These are phyloP conservation scores for Orchesella flavescens DNA, from an alignment of 2,888 invertebrate genomes.

Conservation along the genomic window DNA sequence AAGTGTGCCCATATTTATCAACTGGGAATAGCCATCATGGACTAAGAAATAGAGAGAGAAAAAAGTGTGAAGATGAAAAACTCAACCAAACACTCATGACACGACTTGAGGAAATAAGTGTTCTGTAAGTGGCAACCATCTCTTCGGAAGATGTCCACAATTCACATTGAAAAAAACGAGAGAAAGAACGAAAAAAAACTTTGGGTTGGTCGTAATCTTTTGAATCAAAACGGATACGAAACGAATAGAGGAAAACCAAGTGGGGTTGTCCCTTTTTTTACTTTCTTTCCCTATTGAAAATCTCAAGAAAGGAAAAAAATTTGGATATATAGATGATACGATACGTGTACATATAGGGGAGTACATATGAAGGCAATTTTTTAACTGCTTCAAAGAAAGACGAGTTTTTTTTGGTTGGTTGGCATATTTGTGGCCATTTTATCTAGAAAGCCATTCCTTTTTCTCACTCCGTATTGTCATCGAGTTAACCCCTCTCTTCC, in stretches of 20 bases:
- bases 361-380: constrained; percentile 7
- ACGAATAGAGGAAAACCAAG: background rate
- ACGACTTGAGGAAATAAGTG: constrained; percentile 15
- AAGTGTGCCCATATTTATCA: constrained; percentile 20
- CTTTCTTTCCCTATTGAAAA: constrained; percentile 40
- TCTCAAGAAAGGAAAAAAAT: constrained; percentile 17
- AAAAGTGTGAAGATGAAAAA: constrained; percentile 30
- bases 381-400: background rate
- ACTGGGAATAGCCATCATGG: constrained; percentile 10
- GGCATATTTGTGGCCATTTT: constrained; percentile 66
- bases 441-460: constrained; percentile 60
- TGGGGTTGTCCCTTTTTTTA: background rate
- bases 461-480: constrained; percentile 31
- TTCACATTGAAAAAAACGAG: constrained; percentile 2
- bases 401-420: background rate
- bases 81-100: background rate
- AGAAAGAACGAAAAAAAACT: background rate
- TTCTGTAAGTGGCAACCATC: constrained; percentile 3
- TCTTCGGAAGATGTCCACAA: constrained; percentile 18
- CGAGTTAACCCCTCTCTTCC: constrained; percentile 45
- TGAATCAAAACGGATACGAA: constrained; percentile 20
- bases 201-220: background rate
- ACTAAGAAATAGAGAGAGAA: background rate
- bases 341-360: background rate
- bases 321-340: background rate